Percentiles rank a stretch among this genome's conserved stretches.
These are phyloP conservation scores for Caenorhabditis zanzibari DNA, from an alignment of 2,888 invertebrate genomes.

Conservation along the genomic window DNA sequence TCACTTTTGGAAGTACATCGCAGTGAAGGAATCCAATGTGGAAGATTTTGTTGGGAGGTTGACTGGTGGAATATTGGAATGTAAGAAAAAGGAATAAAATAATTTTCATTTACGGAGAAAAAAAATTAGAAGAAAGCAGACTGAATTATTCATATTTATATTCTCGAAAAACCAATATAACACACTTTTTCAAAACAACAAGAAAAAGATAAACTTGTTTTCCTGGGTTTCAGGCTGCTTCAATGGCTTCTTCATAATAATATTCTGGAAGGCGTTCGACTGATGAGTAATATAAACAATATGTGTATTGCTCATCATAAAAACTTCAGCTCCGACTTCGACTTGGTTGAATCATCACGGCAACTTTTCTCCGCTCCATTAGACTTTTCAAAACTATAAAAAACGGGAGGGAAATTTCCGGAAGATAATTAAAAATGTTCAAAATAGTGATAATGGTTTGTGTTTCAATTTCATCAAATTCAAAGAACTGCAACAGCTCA, in stretches of 20 bases:
- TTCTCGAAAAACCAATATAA: too few species aligned
- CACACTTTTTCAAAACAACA: too few species aligned
- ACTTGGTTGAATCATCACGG: not conserved
- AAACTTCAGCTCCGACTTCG: too few species aligned
- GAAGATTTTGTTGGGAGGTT: conserved; percentile 54
- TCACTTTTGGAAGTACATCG: conserved; percentile 50
- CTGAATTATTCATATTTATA: too few species aligned
- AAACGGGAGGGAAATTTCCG: not conserved
- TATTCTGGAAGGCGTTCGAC: too few species aligned
- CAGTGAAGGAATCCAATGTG: conserved; percentile 62
- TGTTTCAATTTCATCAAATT: not conserved
- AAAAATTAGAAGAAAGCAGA: too few species aligned
- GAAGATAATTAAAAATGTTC: not conserved
- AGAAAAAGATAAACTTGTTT: too few species aligned
- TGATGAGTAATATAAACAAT: too few species aligned
- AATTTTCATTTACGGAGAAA: too few species aligned
- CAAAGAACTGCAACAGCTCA: not conserved
- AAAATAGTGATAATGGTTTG: not conserved
- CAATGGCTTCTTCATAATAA: too few species aligned
- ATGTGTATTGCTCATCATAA: too few species aligned
- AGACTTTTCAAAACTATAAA: not conserved
- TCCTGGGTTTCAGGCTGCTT: too few species aligned
- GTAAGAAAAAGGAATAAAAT: not conserved
- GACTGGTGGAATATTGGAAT: conserved; percentile 18
- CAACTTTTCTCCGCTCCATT: not conserved